A percentile compares a stretch with the other conserved stretches of the same genome.
phyloP scores from a whole-genome alignment of 2,113 vertebrate species.

The Protobothrops flavoviridis region DNA sequence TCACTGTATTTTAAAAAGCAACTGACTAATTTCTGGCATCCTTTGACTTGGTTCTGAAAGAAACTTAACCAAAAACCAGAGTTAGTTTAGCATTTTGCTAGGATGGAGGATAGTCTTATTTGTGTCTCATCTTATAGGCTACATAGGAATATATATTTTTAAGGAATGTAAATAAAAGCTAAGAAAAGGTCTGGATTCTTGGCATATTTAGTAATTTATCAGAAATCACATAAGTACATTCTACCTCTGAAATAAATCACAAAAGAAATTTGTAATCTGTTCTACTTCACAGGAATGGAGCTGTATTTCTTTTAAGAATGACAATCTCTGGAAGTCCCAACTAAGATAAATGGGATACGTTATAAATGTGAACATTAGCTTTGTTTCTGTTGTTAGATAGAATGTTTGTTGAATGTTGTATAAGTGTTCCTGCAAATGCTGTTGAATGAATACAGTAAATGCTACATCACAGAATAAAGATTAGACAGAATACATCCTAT shows the following conservation, averaged over 20 bases:
- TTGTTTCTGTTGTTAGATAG: background rate
- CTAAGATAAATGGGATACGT: background rate
- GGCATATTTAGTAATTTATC: background rate
- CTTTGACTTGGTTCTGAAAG: background rate
- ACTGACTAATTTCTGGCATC: background rate
- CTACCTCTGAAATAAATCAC: background rate
- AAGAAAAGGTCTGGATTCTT: background rate
- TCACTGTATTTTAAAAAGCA: background rate
- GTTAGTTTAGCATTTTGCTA: background rate
- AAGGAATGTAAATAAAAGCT: background rate
- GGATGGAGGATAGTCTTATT: background rate
- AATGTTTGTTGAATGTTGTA: background rate
- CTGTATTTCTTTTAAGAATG: background rate
- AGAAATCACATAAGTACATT: background rate
- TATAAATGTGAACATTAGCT: background rate
- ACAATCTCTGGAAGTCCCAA: background rate
- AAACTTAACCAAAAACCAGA: background rate
- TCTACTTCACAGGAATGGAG: background rate
- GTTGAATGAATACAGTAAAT: background rate
- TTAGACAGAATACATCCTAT: constrained; percentile 4
- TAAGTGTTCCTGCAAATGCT: background rate
- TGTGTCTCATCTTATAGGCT: background rate
- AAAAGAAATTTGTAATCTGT: background rate
- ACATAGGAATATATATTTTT: background rate
- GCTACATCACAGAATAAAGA: constrained; percentile 1